phyloP scores from a whole-genome alignment of 2,888 invertebrate species.

The Caenorhabditis sinica region DNA sequence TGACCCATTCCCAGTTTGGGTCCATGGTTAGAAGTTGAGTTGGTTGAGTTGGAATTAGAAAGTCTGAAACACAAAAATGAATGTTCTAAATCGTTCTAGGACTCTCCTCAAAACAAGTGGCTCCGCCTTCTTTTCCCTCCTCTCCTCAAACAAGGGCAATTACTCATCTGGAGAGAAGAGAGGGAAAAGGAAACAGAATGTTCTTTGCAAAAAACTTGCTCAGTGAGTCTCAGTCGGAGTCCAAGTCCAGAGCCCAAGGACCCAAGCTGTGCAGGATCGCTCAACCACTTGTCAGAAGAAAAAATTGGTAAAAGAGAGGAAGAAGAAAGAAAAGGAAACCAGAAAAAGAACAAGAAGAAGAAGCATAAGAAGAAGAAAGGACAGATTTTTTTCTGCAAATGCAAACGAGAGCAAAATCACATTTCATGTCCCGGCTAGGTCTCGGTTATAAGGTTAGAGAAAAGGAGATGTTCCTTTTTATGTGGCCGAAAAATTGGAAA shows the following conservation, averaged over 20 bases:
- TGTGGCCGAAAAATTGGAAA: neutral
- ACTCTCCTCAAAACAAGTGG: neutral
- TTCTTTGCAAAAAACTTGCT: slow-evolving; percentile 45
- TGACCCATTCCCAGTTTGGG: slow-evolving; percentile 31
- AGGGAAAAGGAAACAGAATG: slow-evolving; percentile 16
- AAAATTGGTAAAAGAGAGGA: slow-evolving; percentile 13
- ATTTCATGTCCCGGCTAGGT: neutral
- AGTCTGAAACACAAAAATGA: slow-evolving; percentile 17
- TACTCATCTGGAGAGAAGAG: slow-evolving; percentile 10
- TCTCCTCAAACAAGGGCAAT: slow-evolving; percentile 40
- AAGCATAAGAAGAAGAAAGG: slow-evolving; percentile 9
- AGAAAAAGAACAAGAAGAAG: slow-evolving; percentile 15
- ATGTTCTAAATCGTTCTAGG: neutral
- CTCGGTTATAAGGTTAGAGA: neutral
- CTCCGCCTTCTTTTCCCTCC: slow-evolving; percentile 12
- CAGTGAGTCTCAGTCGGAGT: too few relatives aligned
- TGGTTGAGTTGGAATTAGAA: neutral
- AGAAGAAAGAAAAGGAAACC: neutral
- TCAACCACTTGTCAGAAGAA: slow-evolving; percentile 56
- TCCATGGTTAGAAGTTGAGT: neutral
- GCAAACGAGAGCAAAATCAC: slow-evolving; percentile 22
- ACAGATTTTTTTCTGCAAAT: slow-evolving; percentile 27
- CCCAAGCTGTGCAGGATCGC: slow-evolving; percentile 35
- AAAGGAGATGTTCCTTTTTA: neutral
- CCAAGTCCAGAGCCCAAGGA: neutral